Base-by-base conservation (phyloP, 2,113 vertebrate species). In the Solea senegalensis region DNA sequence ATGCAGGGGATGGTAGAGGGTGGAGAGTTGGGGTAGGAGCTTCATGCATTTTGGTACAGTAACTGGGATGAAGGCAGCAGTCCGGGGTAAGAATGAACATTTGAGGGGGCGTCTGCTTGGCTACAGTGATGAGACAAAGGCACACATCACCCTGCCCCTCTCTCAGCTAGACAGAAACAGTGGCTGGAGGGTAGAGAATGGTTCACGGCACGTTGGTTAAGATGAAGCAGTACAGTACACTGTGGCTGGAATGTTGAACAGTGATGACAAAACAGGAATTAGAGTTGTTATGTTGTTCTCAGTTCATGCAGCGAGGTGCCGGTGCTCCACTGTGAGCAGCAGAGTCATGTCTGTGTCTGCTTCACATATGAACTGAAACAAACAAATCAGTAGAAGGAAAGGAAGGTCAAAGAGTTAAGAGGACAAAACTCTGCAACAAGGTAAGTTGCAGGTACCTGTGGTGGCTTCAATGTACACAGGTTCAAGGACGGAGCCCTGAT, bases 401-500 rank as follows among this genome's bases (percentile, higher is more conserved):
- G 67, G 51, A 49, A 57, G 65, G 67, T 26, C 51, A 28, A 34
- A 66, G 72, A 57, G 10, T 54, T 34, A 54, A 54, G 43, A 14
- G 65, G 59, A 63, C 2, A 71, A 64, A 84, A 72, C 21, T 41
- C 67, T 60, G 69, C 78, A 82, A 69, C 44, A 7, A 57, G 46
- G 58, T 50, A 44, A 49, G 79, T 56, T 64, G 74, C 72, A 52
- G 79, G 86, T 94, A 95, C 94, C 93, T 95, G 95, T 96, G 65
- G 87, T 88, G 84, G 87, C 92, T 78, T 95, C 91, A 84, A 73
- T 85, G 92, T 93, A 94, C 77, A 93, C 65, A 43, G 95, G 93
- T 34, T 91, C 74, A 56, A 94, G 95, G 91, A 91, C 91, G 90
- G 84, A 84, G 88, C 93, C 95, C 81, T 77, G 89, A 81, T 93